Conservation (phyloP, 2,797 vertebrate species). For the Mico argentatus region DNA sequence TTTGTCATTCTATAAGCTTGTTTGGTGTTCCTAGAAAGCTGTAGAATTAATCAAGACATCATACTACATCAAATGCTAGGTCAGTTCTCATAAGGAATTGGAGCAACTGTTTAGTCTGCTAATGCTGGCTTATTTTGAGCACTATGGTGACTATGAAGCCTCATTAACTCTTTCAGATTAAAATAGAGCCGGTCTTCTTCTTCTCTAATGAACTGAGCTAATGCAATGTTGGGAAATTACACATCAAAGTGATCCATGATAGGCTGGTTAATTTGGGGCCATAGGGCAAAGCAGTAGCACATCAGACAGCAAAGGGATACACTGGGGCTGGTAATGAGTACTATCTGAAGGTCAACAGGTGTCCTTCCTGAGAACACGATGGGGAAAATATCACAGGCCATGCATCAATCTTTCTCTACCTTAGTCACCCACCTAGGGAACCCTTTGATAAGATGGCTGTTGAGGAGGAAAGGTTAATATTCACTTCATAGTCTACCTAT, state of each 20-base stretch:
- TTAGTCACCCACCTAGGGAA: neutral
- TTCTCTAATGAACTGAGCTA: neutral
- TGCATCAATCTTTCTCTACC: neutral
- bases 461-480: neutral
- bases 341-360: neutral
- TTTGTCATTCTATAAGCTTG: neutral
- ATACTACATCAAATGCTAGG: neutral
- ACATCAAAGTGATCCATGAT: neutral
- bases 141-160: neutral
- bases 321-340: neutral
- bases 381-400: neutral
- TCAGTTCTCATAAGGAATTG: neutral
- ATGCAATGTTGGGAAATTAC: neutral
- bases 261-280: neutral
- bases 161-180: neutral
- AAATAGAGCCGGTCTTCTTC: neutral
- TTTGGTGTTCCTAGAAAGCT: neutral
- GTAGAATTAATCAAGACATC: neutral
- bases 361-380: neutral
- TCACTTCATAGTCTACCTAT: neutral
- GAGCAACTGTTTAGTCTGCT: neutral
- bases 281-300: neutral
- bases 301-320: neutral
- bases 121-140: neutral
- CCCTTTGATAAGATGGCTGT: neutral